A percentile compares a stretch with the other conserved stretches of the same genome.
phyloP scores from a whole-genome alignment of 2,888 invertebrate genomes.

The Cyrtodaria siliqua region DNA sequence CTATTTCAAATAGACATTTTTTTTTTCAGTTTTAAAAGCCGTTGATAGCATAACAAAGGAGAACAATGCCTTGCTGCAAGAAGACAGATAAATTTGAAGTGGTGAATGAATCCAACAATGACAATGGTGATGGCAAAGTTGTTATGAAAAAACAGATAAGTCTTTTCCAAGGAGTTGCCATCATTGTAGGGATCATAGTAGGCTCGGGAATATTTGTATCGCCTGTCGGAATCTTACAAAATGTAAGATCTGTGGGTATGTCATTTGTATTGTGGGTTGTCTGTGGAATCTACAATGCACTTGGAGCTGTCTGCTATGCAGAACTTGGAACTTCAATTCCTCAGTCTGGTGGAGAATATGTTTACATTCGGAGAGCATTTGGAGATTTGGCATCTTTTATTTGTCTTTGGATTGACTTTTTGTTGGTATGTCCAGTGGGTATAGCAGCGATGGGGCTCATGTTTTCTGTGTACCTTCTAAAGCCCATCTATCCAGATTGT shows the following conservation, averaged over 20 bases:
- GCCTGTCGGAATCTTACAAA: conserved; percentile 94
- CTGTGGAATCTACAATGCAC: conserved; percentile 91
- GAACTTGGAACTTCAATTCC: conserved; percentile 96
- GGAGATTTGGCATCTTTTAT: conserved; percentile 83
- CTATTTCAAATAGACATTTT: too few species aligned
- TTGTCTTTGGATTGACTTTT: conserved; percentile 84
- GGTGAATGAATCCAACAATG: conserved; percentile 8
- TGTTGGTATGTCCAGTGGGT: conserved; percentile 83
- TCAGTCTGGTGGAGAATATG: conserved; percentile 86
- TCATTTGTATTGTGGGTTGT: conserved; percentile 95
- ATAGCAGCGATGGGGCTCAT: conserved; percentile 84
- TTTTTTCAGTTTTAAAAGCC: too few species aligned
- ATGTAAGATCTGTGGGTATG: conserved; percentile 91
- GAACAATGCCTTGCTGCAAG: conserved; percentile 40
- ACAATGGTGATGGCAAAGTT: conserved; percentile 63
- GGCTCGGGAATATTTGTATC: conserved; percentile 98
- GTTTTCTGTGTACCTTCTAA: conserved; percentile 83
- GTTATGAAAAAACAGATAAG: conserved; percentile 94
- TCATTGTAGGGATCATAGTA: conserved; percentile 97
- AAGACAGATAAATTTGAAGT: conserved; percentile 30
- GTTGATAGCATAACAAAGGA: too few species aligned
- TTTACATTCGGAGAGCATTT: conserved; percentile 87
- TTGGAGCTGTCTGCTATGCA: conserved; percentile 96
- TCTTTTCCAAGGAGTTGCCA: conserved; percentile 95
- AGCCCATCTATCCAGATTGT: conserved; percentile 83